Evolutionary conservation across 2,888 invertebrate species (phyloP).

Genomic region (Trichopria drosophilae): DNA sequence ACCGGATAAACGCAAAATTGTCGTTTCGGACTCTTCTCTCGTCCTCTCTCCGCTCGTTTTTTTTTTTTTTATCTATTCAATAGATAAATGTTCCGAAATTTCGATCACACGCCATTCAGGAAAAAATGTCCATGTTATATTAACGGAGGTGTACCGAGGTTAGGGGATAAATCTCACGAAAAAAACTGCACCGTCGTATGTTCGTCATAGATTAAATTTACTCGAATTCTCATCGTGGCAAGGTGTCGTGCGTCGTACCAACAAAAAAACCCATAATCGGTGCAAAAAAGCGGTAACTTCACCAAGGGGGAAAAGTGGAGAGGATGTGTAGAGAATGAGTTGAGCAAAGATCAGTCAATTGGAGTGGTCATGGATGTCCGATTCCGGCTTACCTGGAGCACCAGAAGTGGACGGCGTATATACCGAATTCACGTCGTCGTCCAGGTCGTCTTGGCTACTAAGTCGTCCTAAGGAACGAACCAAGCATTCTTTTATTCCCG

Average conservation of each 20-base stretch:
- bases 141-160: no score
- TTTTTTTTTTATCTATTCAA: no score
- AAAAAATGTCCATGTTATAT: no score
- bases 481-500: not conserved
- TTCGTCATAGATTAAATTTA: no score
- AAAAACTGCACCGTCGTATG: no score
- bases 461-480: slow-evolving; percentile 67
- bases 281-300: slow-evolving; percentile 43
- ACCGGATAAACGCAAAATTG: no score
- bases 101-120: no score
- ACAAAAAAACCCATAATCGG: slow-evolving; percentile 40
- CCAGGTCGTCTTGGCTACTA: slow-evolving; percentile 86
- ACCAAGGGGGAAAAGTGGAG: slow-evolving; percentile 37
- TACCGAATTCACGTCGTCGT: slow-evolving; percentile 73
- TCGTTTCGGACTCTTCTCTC: no score
- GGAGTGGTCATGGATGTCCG: slow-evolving; percentile 60
- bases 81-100: no score
- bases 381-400: slow-evolving; percentile 66
- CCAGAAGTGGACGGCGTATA: slow-evolving; percentile 65
- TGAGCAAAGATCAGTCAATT: slow-evolving; percentile 56
- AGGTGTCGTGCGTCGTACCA: slow-evolving; percentile 34
- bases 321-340: slow-evolving; percentile 40
- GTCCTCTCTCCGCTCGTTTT: no score
- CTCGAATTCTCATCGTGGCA: no score
- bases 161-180: no score